Base-by-base conservation (phyloP, 1,140 invertebrate genomes). In the Caenorhabditis inopinata region DNA sequence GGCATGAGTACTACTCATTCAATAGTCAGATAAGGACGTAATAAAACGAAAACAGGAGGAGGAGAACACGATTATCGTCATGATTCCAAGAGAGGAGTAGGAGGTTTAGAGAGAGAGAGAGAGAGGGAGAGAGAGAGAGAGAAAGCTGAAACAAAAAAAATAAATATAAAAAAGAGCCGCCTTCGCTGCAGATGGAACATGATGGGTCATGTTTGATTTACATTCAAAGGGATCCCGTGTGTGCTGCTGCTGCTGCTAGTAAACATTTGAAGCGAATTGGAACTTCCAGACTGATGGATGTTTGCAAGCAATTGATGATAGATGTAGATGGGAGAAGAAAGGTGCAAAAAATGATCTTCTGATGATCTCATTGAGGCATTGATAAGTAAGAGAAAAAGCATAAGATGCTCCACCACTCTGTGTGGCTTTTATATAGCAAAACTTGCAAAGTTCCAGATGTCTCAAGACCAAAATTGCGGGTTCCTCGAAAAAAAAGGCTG, bases 221-320 rank as follows among this genome's bases (percentile, higher is more conserved):
- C 23, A 29, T 68, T 7, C 21, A 32, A 38, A 38, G 58, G 58
- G 58, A 68, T 68, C 58, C 32, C n/a, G 3, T 68, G 58, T 68
- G 58, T 68, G 38, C 29, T 68, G 58, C 35, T 68, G 32, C 29
- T 68, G 38, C 35, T 68, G 32, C 29, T 68, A 68, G 58, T 68
- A 68, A 68, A 68, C 58, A 68, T 32, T 68, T 68, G 58, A 68
- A 32, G 21, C 16, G 51, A 58, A 58, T n/a, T 29, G 58, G 58
- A 68, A 68, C 58, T 68, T 68, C 58, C 58, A 68, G 32, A 68
- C 58, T 42, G n/a, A n/a, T n/a, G 14, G 48, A 51, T 51, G 48
- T 23, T 51, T 51, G 58, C 12, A 25, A 35, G 32, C 58, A 68
- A 68, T 68, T 68, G 58, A 68, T 68, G 58, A 68, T 68, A 68